Base-by-base conservation (phyloP, 1,140 invertebrate genomes). In the Batillaria attramentaria region DNA sequence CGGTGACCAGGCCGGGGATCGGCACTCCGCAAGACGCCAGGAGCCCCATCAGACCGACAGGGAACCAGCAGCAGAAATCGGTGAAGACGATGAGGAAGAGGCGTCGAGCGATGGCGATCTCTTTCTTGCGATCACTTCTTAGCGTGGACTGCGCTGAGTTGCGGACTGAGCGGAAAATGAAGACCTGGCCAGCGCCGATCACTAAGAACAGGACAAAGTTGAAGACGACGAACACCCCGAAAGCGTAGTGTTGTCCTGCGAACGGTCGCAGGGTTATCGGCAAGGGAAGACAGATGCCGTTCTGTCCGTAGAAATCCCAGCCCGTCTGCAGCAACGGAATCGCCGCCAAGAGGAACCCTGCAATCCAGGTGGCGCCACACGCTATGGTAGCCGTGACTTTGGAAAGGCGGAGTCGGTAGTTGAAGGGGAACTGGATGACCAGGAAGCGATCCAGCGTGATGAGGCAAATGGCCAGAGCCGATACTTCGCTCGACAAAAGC, bases 361-460 rank as follows among this genome's bases (percentile, higher is more conserved):
- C 28, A 24, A 79, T 16, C 80, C 80, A 81, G 31, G 43, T 42
- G 0, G 68, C 6, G 31, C n/a, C 41, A 68, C 69, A 81, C 0
- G 42, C 70, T 3, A 54, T 4, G 6, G 28, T 28, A 28, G 75
- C 69, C 8, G 80, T 74, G 20, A 60, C 81, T 1, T 84, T 70
- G n/a, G 60, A 77, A 6, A 79, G 33, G 16, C 81, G 62, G 16
- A 65, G 16, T 6, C 72, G 39, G 6, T 74, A 43, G n/a, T 81
- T 78, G 57, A 89, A 85, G 0, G 87, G 87, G 68, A 83, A 88
- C 24, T 84, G 79, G 41, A 89, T 79, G 24, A 79, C 81, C 2
- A 86, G 42, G 43, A 86, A 80, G 3, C 87, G 72, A 50, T 89
- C 88, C 5, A 86, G 28, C 2, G 89, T 86, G 18, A 90, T 87